Base-by-base conservation (phyloP, 2,888 invertebrate species). In the Platycheirus albimanus region DNA sequence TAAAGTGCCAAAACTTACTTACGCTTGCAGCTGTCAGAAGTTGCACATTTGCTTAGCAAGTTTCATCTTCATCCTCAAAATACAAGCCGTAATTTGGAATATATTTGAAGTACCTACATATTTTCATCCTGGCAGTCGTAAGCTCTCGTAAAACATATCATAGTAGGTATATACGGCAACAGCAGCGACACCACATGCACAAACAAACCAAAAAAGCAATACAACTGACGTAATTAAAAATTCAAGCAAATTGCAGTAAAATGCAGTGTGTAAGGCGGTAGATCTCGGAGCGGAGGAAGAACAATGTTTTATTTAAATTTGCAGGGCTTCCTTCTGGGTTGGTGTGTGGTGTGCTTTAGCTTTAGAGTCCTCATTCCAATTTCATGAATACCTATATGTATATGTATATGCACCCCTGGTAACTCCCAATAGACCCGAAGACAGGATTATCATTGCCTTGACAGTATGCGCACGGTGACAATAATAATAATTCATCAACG, bases 381-480 rank as follows among this genome's bases (percentile, higher is more conserved):
- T 78, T 66, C 36, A 41, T 51, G 15, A 10, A 24, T 24, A 24
- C 5, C 24, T 24, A 24, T 24, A 5, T 24, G 24, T 24, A 24
- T 24, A 24, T 4, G 24, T 13, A 45, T 47, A 20, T 20, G 47
- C 2, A n/a, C 56, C 11, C 1, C 17, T 10, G 63, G 61, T 41
- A 30, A 61, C 13, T 61, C 77, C 71, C 81, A 71, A 38, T 54
- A 54, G 67, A 67, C 45, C 43, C 43, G 63, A 47, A 49, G 77
- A 78, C 64, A 83, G 71, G 52, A 78, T 78, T 77, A 72, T 78
- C 56, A 78, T 83, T 83, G 71, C 81, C 77, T 72, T 77, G 77
- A 63, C 81, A 61, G 77, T 51, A 56, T 67, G 61, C 61, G 77
- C 54, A 67, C 71, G 71, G 71, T 72, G 66, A 81, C 71, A 77